Percentiles rank a stretch among this genome's conserved stretches.
Conservation (phyloP, 37 sponge, comb jelly and placozoan species). For the Diacarnus erythraeanus region DNA sequence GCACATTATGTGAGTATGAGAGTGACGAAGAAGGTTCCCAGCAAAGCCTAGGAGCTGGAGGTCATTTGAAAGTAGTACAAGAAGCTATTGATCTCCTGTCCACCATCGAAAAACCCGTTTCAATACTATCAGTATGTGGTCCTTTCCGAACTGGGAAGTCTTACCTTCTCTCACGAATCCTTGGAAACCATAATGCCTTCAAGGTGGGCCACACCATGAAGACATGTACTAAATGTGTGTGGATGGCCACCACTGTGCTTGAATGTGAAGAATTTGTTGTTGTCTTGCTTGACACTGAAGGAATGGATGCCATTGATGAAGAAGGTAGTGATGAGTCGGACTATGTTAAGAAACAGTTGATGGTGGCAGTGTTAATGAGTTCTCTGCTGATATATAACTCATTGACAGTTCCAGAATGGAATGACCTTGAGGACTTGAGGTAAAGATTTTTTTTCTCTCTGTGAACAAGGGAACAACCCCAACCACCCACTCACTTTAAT, state of each 20-base stretch:
- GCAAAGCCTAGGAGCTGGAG: too few species aligned
- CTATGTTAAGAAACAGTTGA: neutral
- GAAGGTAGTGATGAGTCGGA: neutral
- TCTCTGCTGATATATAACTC: constrained; percentile 35
- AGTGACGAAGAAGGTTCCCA: too few species aligned
- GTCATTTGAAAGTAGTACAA: neutral
- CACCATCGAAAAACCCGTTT: constrained; percentile 30
- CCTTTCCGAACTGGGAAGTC: constrained; percentile 51
- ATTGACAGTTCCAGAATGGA: constrained; percentile 1
- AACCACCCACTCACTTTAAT: too few species aligned
- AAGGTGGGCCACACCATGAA: constrained; percentile 28
- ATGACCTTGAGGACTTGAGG: constrained; percentile 20
- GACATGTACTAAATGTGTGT: constrained; percentile 24
- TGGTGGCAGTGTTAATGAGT: constrained; percentile 3
- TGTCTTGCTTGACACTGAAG: constrained; percentile 29
- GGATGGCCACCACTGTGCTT: constrained; percentile 37
- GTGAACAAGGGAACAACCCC: too few species aligned
- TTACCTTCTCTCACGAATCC: constrained; percentile 36
- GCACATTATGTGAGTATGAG: neutral
- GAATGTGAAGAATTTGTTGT: constrained; percentile 19
- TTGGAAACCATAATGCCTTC: constrained; percentile 21
- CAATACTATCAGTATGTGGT: constrained; percentile 41
- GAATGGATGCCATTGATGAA: constrained; percentile 12
- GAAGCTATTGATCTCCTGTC: constrained; percentile 19
- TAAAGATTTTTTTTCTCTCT: neutral